phyloP scores from a whole-genome alignment of 2,113 vertebrate genomes.

The Condylura cristata region DNA sequence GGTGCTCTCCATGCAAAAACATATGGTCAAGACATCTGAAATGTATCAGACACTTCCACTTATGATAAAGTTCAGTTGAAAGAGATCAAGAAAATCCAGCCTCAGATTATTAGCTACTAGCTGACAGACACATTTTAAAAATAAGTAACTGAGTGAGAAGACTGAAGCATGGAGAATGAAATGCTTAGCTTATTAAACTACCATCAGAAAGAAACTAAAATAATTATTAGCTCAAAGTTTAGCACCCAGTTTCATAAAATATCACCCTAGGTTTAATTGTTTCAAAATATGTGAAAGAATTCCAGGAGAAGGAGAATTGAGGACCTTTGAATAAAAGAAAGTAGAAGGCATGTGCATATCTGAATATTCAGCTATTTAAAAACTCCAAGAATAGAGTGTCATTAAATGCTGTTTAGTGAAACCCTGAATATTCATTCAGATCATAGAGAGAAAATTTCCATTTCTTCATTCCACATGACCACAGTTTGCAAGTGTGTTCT shows the following conservation, averaged over 20 bases:
- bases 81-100: constrained; percentile 5
- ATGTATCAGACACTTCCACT: not conserved
- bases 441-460: constrained; percentile 52
- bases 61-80: not conserved
- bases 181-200: constrained; percentile 77
- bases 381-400: constrained; percentile 65
- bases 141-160: not conserved
- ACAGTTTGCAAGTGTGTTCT: not conserved
- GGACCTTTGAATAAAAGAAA: constrained; percentile 67
- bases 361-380: constrained; percentile 77
- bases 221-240: constrained; percentile 73
- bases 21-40: not conserved
- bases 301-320: constrained; percentile 60
- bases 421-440: constrained; percentile 80
- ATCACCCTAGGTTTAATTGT: constrained; percentile 73
- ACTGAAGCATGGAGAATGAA: constrained; percentile 40
- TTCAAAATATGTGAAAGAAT: constrained; percentile 77
- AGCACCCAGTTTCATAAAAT: constrained; percentile 67
- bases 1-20: not conserved
- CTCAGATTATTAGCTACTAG: not conserved
- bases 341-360: constrained; percentile 72
- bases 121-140: constrained; percentile 60
- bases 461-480: constrained; percentile 61
- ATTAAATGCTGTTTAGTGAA: constrained; percentile 73
- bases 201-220: constrained; percentile 67